Base-by-base conservation (phyloP, 2,888 invertebrate genomes). In the Hyposoter dolosus region DNA sequence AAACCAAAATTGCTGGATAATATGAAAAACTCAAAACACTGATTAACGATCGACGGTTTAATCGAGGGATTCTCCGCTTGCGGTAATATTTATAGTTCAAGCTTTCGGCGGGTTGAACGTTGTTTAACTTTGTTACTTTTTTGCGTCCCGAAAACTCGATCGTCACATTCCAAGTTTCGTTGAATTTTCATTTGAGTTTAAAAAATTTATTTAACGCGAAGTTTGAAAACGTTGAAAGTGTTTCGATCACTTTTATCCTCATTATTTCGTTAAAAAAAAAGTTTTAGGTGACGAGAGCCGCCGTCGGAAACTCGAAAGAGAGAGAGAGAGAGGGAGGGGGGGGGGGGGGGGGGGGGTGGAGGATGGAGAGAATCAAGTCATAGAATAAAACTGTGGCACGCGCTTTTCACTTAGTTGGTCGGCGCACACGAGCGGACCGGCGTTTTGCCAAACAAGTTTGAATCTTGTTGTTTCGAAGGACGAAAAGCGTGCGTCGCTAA, bases 221-320 rank as follows among this genome's bases (percentile, higher is more conserved):
- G 23, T 23, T 56, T 56, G 7, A 0, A 28, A 56, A 56, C 56
- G 23, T 23, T 3, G 12, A 56, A 0, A 10, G 23, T 0, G 9
- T 9, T 19, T 10, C 56, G 56, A 23, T 28, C 23, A 23, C 23
- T 56, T 56, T 23, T 23, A 0, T 23, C 0, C 23, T 56, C 10
- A 56, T 56, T 56, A 35, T 35, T 23, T 12, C 23, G 23, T 56
- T 28, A 12, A 12, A 7, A 56, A 3, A 28, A 56, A 56, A 56
- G 12, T 56, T 56, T 0, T 10, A 23, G 12, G 23, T 56, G 23
- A 23, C 56, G 56, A 23, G 56, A 56, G 23, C 32, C 43, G 6
- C 60, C 60, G 68, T 74, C 68, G 68, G 23, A 66, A 76, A n/a
- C 32, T 68, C 68, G 75, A 60, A 60, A 56, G 28, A 19, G 43